Evolutionary conservation across 2,113 vertebrate genomes (phyloP).

Genomic region (Pseudolaguvia tuberculata): DNA sequence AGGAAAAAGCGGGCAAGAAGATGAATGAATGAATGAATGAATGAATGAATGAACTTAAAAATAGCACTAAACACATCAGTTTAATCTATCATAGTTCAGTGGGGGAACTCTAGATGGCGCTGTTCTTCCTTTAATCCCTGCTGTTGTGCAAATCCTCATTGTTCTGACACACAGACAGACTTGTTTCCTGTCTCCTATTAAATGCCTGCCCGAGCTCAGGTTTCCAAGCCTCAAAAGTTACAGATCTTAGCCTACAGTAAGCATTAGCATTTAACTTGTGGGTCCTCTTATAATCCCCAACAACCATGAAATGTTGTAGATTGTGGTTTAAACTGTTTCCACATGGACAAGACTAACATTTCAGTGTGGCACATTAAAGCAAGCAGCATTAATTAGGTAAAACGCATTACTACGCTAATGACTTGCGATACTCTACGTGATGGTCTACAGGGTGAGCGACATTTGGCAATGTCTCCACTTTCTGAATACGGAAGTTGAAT

Average conservation of each 20-base stretch:
- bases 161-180: background rate
- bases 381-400: constrained; percentile 6
- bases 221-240: constrained; percentile 24
- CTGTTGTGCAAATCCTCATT: background rate
- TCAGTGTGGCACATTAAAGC: background rate
- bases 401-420: constrained; percentile 17
- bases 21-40: too few species aligned
- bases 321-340: constrained; percentile 5
- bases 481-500: background rate
- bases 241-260: constrained; percentile 5
- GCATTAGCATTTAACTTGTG: constrained; percentile 11
- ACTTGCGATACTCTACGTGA: constrained; percentile 14
- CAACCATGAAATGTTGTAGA: background rate
- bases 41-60: too few species aligned
- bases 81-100: background rate
- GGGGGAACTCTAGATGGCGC: constrained; percentile 40
- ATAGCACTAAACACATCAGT: too few species aligned
- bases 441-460: background rate
- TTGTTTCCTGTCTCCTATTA: constrained; percentile 44
- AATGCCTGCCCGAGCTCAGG: constrained; percentile 32
- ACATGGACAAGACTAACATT: background rate
- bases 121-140: constrained; percentile 31
- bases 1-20: too few species aligned
- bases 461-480: background rate
- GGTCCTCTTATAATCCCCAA: background rate